Conservation (phyloP, 2,797 vertebrate species). For the Poeciliopsis infans region DNA sequence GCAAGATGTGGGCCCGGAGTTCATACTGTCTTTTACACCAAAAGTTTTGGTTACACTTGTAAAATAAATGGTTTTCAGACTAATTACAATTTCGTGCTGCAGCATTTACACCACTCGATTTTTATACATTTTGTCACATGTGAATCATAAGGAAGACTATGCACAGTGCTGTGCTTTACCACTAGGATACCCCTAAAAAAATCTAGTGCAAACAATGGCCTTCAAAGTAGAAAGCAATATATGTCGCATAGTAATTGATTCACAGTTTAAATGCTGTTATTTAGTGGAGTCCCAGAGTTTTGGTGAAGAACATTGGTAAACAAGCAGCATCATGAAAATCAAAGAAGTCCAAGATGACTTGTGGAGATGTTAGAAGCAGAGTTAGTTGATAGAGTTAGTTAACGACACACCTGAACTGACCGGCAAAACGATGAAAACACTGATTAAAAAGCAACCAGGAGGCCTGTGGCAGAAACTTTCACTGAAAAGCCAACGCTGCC, state of each 20-base stretch:
- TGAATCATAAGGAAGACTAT: background rate
- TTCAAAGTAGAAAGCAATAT: background rate
- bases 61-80: conserved; percentile 20
- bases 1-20: conserved; percentile 48
- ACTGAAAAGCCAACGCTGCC: no score
- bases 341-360: background rate
- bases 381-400: no score
- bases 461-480: background rate
- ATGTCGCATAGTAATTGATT: background rate
- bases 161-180: background rate
- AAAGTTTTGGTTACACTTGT: conserved; percentile 53
- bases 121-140: background rate
- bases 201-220: background rate
- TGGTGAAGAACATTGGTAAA: background rate
- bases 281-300: background rate
- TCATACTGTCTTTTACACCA: conserved; percentile 53
- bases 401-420: background rate
- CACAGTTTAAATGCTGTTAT: background rate
- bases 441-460: background rate
- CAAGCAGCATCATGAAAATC: background rate
- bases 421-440: background rate
- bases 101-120: background rate
- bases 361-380: background rate
- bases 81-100: conserved; percentile 8
- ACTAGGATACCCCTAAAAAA: background rate